Base-by-base conservation (phyloP, 2,113 vertebrate genomes). In the Varanus salvator region DNA sequence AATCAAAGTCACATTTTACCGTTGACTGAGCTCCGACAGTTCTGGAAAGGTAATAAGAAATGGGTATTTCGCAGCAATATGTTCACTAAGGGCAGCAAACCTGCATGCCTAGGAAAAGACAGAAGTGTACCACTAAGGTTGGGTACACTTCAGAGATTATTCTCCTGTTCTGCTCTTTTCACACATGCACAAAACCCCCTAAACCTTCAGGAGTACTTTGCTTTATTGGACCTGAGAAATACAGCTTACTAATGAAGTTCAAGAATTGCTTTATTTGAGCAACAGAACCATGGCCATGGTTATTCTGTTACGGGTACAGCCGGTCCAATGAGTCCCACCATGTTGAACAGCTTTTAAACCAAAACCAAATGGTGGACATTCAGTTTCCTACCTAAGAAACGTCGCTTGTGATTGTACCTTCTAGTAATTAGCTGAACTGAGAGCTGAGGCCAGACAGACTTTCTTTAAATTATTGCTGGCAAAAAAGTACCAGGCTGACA, bases 391-490 rank as follows among this genome's bases (percentile, higher is more conserved):
- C 38, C 57, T 89, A 83, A 34, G 54, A 84, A 52, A 81, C 29
- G 44, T 80, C 86, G 34, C 6, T 31, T 64, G 60, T n/a, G 50
- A 71, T 29, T 84, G 72, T 48, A 71, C 1, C 8, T 78, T 87
- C 19, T 78, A 6, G 34, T 87, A 77, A 91, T 71, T 84, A 84
- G 72, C 48, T 87, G 72, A 77, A 0, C 71, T 23, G 29, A 77
- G 66, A 60, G 80, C 50, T 84, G 81, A 84, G 78, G 72, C 17
- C 90, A 87, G 66, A 80, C 23, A 60, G 84, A 48, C n/a, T 80
- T 87, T 75, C 71, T 83, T 44, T 87, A 83, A 90, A 82, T 69
- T 75, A 75, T 27, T 15, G 27, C 75, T 88, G 72, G 64, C 72
- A 48, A 88, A 64, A 84, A 80, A 48, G 72, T n/a, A 71, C 29